A percentile compares a stretch with the other conserved stretches of the same genome.
Conservation (phyloP, 2,113 vertebrate genomes). For the Tachysurus vachellii region DNA sequence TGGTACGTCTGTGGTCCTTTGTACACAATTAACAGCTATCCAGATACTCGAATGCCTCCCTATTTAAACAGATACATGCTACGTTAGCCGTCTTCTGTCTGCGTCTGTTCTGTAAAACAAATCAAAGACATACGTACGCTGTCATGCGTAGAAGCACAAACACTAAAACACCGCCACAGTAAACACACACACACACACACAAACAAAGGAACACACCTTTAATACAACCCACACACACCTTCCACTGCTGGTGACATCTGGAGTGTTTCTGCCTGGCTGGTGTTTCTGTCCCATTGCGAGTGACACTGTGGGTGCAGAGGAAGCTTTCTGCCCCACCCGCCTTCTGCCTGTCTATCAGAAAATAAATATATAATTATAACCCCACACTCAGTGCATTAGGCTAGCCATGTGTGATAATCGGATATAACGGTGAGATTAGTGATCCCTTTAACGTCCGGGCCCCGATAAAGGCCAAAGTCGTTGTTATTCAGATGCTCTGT, state of each 20-base stretch:
- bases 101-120: not conserved
- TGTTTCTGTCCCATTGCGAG: constrained; percentile 44
- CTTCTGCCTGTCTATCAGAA: constrained; percentile 42
- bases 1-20: not conserved
- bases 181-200: constrained; percentile 26
- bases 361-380: constrained; percentile 54
- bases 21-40: not conserved
- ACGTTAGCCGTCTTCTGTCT: not conserved
- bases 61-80: not conserved
- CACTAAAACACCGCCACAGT: constrained; percentile 6
- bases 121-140: constrained; percentile 13
- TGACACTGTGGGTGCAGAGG: constrained; percentile 39
- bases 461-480: constrained; percentile 49
- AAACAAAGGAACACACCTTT: constrained; percentile 29
- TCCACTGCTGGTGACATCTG: constrained; percentile 55
- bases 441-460: constrained; percentile 55
- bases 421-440: constrained; percentile 58
- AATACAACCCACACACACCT: constrained; percentile 16
- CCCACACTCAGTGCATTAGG: constrained; percentile 55
- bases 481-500: constrained; percentile 55
- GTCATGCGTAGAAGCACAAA: constrained; percentile 19
- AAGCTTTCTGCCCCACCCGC: constrained; percentile 7
- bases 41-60: not conserved
- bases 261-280: constrained; percentile 59
- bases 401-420: constrained; percentile 60